A percentile compares a stretch with the other conserved stretches of the same genome.
Evolutionary conservation across 2,113 vertebrate species (phyloP).

Genomic region (Stigmatopora argus): DNA sequence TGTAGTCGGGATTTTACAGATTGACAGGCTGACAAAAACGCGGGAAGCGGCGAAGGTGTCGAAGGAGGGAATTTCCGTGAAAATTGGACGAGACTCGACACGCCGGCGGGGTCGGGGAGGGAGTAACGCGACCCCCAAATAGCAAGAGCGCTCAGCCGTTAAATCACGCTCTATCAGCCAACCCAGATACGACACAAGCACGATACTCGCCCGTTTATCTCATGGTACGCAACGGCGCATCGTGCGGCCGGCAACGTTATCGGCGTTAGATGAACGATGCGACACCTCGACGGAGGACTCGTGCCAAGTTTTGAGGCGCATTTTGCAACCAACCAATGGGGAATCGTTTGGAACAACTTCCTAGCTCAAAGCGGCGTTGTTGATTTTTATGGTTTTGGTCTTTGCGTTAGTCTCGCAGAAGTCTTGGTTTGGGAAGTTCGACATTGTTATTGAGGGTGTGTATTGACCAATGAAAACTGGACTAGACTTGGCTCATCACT

Average conservation of each 20-base stretch:
- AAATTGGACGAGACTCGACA: conserved; percentile 17
- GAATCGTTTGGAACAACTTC: no score
- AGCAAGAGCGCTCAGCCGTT: conserved; percentile 34
- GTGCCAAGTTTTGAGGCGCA: conserved; percentile 31
- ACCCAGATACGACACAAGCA: conserved; percentile 55
- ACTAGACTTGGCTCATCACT: no score
- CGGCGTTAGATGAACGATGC: conserved; percentile 51
- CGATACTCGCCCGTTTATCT: conserved; percentile 48
- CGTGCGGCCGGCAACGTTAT: conserved; percentile 45
- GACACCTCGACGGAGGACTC: conserved; percentile 32
- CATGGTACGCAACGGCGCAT: conserved; percentile 48
- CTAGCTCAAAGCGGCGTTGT: no score
- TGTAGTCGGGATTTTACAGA: conserved; percentile 13
- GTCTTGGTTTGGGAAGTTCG: no score
- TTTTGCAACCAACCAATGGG: conserved; percentile 18
- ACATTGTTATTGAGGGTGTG: no score
- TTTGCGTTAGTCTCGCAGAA: neutral
- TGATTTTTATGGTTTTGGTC: conserved; percentile 1
- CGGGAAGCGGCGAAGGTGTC: neutral
- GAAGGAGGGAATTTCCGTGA: conserved; percentile 6
- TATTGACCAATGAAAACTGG: no score
- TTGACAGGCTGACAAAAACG: neutral
- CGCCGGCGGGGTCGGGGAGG: neutral
- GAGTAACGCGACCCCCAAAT: conserved; percentile 38
- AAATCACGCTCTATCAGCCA: conserved; percentile 49